phyloP scores from a whole-genome alignment of 2,888 invertebrate species.

The Cremastinae sp. region DNA sequence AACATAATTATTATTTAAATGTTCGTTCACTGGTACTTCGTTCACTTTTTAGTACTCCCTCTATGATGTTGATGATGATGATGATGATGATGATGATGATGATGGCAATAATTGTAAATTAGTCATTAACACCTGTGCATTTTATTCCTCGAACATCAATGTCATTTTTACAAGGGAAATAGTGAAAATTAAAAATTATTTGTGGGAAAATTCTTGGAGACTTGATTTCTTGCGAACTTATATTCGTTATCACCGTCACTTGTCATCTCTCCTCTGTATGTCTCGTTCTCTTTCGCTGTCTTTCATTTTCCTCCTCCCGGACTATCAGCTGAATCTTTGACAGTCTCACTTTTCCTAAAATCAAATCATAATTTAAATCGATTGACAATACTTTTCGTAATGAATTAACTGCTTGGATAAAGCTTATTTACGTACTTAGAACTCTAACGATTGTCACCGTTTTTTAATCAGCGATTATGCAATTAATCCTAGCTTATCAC shows the following conservation, averaged over 20 bases:
- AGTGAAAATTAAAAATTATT: conserved; percentile 33
- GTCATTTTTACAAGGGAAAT: neutral
- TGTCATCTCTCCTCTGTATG: conserved; percentile 26
- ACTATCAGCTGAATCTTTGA: conserved; percentile 5
- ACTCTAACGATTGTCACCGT: conserved; percentile 23
- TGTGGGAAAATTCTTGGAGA: conserved; percentile 32
- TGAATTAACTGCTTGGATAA: conserved; percentile 45
- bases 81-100: conserved; percentile 40
- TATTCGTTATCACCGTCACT: conserved; percentile 47
- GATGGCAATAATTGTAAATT: conserved; percentile 18
- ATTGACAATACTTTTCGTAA: conserved; percentile 43
- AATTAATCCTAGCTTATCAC: conserved; percentile 15
- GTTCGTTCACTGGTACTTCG: conserved; percentile 5
- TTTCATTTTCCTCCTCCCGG: conserved; percentile 10
- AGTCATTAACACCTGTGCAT: conserved; percentile 12
- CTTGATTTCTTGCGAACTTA: conserved; percentile 34
- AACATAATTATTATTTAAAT: neutral
- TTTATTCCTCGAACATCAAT: conserved; percentile 20
- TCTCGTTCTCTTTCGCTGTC: conserved; percentile 14
- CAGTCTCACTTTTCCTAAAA: conserved; percentile 43
- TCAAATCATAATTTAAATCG: conserved; percentile 55
- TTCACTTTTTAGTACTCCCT: conserved; percentile 17
- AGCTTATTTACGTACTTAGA: conserved; percentile 19
- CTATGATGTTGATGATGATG: conserved; percentile 42
- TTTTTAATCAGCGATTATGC: conserved; percentile 32